Percentiles rank a stretch among this genome's conserved stretches.
phyloP scores from a whole-genome alignment of 64 coral and sea anemone species.

The Stichodactyla helianthus region DNA sequence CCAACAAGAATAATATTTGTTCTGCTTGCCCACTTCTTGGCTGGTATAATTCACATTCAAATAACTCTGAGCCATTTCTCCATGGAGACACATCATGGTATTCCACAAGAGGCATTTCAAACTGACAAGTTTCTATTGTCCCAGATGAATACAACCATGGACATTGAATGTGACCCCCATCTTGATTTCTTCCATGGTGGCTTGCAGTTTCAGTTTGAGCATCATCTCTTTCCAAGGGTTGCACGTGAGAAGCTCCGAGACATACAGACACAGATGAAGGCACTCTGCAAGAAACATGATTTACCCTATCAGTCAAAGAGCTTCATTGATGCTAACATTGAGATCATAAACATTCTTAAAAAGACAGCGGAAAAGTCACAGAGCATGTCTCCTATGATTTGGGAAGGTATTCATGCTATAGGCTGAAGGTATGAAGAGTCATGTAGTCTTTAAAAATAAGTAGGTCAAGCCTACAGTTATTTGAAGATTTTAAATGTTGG shows the following conservation, averaged over 20 bases:
- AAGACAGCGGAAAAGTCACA: conserved; percentile 81
- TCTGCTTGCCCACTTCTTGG: conserved; percentile 85
- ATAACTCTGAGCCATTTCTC: conserved; percentile 94
- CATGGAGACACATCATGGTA: conserved; percentile 91
- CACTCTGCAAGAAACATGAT: conserved; percentile 74
- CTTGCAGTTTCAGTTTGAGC: conserved; percentile 98
- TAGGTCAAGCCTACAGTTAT: not conserved
- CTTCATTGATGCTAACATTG: conserved; percentile 83
- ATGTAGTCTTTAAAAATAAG: not conserved
- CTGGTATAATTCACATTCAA: conserved; percentile 89
- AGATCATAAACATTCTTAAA: conserved; percentile 60
- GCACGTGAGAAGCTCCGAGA: conserved; percentile 79
- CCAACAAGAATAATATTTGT: conserved; percentile 61
- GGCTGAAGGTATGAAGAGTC: conserved; percentile 32
- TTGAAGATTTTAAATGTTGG: not conserved
- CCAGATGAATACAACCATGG: conserved; percentile 87
- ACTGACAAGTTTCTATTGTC: conserved; percentile 65
- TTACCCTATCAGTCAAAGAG: conserved; percentile 71
- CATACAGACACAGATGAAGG: conserved; percentile 50
- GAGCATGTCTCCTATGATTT: conserved; percentile 70
- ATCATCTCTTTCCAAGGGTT: conserved; percentile 87
- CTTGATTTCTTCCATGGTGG: conserved; percentile 95
- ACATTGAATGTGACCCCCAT: conserved; percentile 76
- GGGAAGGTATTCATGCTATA: conserved; percentile 90
- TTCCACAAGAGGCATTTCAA: conserved; percentile 64